Evolutionary conservation across 2,888 invertebrate genomes (phyloP).

Genomic region (Synergus japonicus): DNA sequence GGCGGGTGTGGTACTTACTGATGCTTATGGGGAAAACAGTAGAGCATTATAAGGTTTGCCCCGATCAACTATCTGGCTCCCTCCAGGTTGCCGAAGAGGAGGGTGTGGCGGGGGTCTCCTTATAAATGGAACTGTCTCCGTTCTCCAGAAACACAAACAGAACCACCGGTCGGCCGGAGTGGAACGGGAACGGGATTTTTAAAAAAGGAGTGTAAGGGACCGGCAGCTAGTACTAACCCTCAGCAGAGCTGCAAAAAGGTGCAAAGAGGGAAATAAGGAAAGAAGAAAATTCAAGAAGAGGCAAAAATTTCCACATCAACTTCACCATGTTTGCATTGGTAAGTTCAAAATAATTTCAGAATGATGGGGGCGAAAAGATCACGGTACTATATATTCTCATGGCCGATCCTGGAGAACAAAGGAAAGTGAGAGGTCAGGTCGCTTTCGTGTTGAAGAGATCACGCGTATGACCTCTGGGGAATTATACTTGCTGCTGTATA

Average conservation of each 20-base stretch:
- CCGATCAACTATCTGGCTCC: constrained; percentile 56
- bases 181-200: constrained; percentile 42
- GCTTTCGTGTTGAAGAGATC: constrained; percentile 46
- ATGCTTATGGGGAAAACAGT: constrained; percentile 49
- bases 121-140: constrained; percentile 74
- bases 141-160: constrained; percentile 73
- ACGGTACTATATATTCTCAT: constrained; percentile 42
- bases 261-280: constrained; percentile 19
- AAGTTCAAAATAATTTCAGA: constrained; percentile 59
- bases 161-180: constrained; percentile 61
- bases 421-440: constrained; percentile 72
- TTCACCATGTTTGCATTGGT: constrained; percentile 72
- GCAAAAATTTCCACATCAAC: constrained; percentile 41
- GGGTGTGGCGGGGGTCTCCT: constrained; percentile 68
- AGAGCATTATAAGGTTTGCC: constrained; percentile 46
- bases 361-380: constrained; percentile 27
- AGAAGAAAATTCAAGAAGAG: neutral
- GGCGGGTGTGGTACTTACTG: constrained; percentile 42
- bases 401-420: constrained; percentile 63
- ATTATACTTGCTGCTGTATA: neutral
- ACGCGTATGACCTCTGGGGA: constrained; percentile 40
- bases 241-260: constrained; percentile 64
- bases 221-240: constrained; percentile 66
- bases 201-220: constrained; percentile 48
- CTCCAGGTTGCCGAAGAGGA: constrained; percentile 51